Base-by-base conservation (phyloP, 2,797 vertebrate genomes). In the Spinus pinus region DNA sequence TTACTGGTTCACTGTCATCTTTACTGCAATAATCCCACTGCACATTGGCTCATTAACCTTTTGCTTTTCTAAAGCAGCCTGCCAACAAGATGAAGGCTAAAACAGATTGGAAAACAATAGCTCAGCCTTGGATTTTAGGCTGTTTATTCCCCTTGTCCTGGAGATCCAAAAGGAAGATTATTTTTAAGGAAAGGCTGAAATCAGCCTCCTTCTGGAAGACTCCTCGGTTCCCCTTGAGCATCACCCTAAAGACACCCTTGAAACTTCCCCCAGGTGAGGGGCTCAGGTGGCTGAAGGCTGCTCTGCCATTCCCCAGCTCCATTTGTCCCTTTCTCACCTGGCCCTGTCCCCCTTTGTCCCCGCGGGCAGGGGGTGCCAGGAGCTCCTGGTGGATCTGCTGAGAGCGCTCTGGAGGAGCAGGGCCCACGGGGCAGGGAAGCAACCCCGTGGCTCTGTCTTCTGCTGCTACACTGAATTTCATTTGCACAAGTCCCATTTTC, bases 1-100 rank as follows among this genome's bases (percentile, higher is more conserved):
- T 96, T 96, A 97, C 97, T 97, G 97, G 96, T 98, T 98, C 97
- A 97, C 98, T 98, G 98, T 98, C 98, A 98, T 97, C 97, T 96
- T 96, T 92, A 96, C 93, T 97, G 98, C 98, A 97, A 97, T 97
- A 97, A 97, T 96, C 96, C 98, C 97, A 94, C 97, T 89, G 96
- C 97, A 93, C 98, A 96, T 97, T 95, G 98, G 97, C 98, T 98
- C 98, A 98, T 98, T 98, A 98, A 98, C 98, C 98, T 98, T 98
- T 98, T 97, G 98, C 98, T 98, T 97, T 97, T 97, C 96, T 97
- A 96, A 97, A 95, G 98, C 97, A 97, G 97, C 96, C 97, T 98
- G 98, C 98, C 98, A 98, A 98, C 97, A 95, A 97, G 96, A 97
- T 96, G 97, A 97, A 97, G 98, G 98, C 97, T 98, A 98, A 97